Evolutionary conservation across 1,140 invertebrate genomes (phyloP), one percentile per base, ranked within the genome.

Genomic region (Aphaenogaster ashmeadi): DNA sequence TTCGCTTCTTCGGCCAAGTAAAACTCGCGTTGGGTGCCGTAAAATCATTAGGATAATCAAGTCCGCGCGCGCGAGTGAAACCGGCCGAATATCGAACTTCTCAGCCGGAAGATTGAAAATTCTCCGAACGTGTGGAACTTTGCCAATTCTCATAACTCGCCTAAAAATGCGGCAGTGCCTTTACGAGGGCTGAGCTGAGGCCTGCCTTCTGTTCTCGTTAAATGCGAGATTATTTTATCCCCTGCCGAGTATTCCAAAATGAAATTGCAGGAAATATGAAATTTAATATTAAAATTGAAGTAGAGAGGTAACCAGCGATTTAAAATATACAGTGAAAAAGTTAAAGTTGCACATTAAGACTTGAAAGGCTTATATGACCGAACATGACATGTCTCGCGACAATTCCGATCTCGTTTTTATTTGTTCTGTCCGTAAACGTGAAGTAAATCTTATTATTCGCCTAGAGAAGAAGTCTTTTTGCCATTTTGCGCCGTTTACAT

Each of bases 1-100:
- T 50, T 8, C 50, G 66, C 41, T 44, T 75, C 38, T 36, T 60
- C 41, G 62, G 36, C 27, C 66, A 52, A 72, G 80, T 83, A 71
- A 58, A 74, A 72, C 41, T 84, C 69, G 41, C 41, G 44, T 47
- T 18, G 41, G 54, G 54, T 47, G 36, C 36, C 41, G 69, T 84
- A 84, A 84, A 84, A 75, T 84, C 80, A 84, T 84, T 84, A 84
- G 69, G 54, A 75, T 84, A 84, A 84, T 84, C 80, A 84, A 47
- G 56, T 84, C 13, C 52, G 60, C 21, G 66, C 41, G 41, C 41
- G 41, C 66, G 27, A 75, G 56, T 84, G 69, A 84, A 75, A 62
- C 80, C 44, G n/a, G 41, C 80, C 80, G 54, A 84, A 84, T 84
- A 84, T 84, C 80, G 54, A 84, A 62, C 64, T 84, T 75, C 54